Evolutionary conservation across 1,140 invertebrate species (phyloP).

Genomic region (Theocolax elegans): DNA sequence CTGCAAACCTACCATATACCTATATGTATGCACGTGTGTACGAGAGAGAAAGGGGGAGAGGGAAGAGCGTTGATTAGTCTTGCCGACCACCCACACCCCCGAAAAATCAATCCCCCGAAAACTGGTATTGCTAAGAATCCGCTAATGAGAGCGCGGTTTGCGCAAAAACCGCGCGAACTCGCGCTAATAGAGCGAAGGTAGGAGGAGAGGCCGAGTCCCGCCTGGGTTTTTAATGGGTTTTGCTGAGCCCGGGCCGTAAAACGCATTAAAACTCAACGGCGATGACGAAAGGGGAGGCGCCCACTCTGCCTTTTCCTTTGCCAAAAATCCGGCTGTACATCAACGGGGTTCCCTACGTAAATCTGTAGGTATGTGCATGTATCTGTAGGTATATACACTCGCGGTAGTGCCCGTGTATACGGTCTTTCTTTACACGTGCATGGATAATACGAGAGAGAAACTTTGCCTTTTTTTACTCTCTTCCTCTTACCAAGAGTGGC

Average conservation of each 20-base stretch:
- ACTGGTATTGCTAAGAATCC: not conserved
- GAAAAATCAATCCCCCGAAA: conserved; percentile 3
- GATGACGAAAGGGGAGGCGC: conserved; percentile 58
- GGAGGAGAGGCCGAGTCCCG: conserved; percentile 12
- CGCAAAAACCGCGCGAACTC: not conserved
- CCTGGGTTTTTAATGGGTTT: conserved; percentile 58
- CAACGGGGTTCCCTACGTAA: conserved; percentile 46
- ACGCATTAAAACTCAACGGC: conserved; percentile 62
- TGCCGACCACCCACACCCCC: no score
- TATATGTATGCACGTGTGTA: no score
- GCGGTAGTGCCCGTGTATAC: no score
- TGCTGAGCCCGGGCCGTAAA: conserved; percentile 57
- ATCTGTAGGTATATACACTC: no score
- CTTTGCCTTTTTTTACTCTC: no score
- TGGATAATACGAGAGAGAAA: no score
- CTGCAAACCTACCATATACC: no score
- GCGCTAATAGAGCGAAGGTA: conserved; percentile 37
- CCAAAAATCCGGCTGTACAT: conserved; percentile 59
- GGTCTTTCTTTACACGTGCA: no score
- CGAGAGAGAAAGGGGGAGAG: no score
- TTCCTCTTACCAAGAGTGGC: no score
- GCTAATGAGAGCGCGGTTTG: conserved; percentile 32
- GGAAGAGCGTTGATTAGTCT: no score
- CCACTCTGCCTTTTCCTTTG: conserved; percentile 32
- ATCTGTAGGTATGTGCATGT: no score